Evolutionary conservation across 2,888 invertebrate genomes (phyloP).

Genomic region (Drosophila subsilvestris): DNA sequence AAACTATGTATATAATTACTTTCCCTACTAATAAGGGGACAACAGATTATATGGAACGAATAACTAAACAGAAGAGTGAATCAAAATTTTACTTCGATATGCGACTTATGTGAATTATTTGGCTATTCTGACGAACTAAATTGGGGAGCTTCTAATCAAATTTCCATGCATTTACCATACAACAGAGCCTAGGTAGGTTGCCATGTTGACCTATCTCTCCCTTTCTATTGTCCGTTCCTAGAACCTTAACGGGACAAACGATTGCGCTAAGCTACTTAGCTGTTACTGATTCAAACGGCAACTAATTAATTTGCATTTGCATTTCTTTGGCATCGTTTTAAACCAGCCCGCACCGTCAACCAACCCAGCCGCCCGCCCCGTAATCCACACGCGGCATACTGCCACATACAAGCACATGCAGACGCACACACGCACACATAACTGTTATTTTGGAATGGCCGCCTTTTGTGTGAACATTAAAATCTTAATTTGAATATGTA

Average conservation of each 20-base stretch:
- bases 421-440: slow-evolving; percentile 15
- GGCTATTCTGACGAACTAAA: neutral
- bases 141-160: neutral
- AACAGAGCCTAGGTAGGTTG: too few species aligned
- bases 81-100: too few species aligned
- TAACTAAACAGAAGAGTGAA: too few species aligned
- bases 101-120: too few species aligned
- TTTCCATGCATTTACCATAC: neutral
- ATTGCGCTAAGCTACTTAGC: slow-evolving; percentile 53
- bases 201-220: neutral
- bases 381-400: neutral
- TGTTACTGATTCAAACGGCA: slow-evolving; percentile 43
- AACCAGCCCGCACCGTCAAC: neutral
- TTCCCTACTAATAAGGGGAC: too few species aligned
- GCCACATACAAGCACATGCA: neutral
- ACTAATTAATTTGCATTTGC: slow-evolving; percentile 68
- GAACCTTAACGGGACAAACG: slow-evolving; percentile 12
- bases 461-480: slow-evolving; percentile 61
- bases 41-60: too few species aligned
- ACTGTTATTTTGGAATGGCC: slow-evolving; percentile 25
- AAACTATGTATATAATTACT: too few species aligned
- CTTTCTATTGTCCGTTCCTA: slow-evolving; percentile 11
- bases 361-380: neutral
- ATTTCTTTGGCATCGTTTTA: slow-evolving; percentile 41
- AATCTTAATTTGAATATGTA: slow-evolving; percentile 78